Percentiles rank a stretch among this genome's conserved stretches.
These are phyloP conservation scores for Pegoplata infirma DNA, from an alignment of 2,888 invertebrate genomes.

Conservation along the genomic window DNA sequence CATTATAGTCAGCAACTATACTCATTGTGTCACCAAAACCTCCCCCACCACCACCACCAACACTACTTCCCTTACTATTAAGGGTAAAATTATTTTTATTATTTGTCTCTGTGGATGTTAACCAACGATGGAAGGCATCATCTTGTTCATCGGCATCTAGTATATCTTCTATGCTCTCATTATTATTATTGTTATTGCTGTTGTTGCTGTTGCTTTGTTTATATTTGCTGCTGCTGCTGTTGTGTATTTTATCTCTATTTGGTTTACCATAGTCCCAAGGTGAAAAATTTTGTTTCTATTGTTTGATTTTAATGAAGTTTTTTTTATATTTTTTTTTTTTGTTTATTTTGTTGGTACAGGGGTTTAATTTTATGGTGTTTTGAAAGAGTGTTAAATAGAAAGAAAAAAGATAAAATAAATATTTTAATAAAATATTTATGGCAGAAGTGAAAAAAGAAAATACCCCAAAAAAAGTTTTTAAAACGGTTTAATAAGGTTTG, in stretches of 20 bases:
- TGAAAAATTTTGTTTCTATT: slow-evolving; percentile 52
- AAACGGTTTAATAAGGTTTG: no score
- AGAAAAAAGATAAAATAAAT: slow-evolving; percentile 11
- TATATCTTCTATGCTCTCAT: slow-evolving; percentile 67
- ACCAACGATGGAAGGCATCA: slow-evolving; percentile 74
- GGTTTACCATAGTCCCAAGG: slow-evolving; percentile 49
- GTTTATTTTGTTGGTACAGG: slow-evolving; percentile 16
- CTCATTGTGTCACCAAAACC: background rate
- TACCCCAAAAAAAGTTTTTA: no score
- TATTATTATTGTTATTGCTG: slow-evolving; percentile 47
- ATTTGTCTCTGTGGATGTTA: slow-evolving; percentile 73
- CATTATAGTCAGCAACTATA: slow-evolving; percentile 30
- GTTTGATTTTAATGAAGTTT: slow-evolving; percentile 42
- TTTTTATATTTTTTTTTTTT: no score
- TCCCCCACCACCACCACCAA: slow-evolving; percentile 4
- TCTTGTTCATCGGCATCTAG: slow-evolving; percentile 67
- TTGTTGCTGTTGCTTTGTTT: slow-evolving; percentile 28
- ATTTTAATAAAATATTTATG: slow-evolving; percentile 36
- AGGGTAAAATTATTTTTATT: slow-evolving; percentile 56
- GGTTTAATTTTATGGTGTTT: slow-evolving; percentile 22
- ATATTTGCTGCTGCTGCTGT: slow-evolving; percentile 27
- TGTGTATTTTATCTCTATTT: slow-evolving; percentile 37
- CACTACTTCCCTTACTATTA: slow-evolving; percentile 18
- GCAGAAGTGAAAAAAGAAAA: no score
- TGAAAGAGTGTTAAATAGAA: slow-evolving; percentile 14